Percentiles rank a stretch among this genome's conserved stretches.
Evolutionary conservation across 2,797 vertebrate genomes (phyloP).

Genomic region (Loris lydekkerianus): DNA sequence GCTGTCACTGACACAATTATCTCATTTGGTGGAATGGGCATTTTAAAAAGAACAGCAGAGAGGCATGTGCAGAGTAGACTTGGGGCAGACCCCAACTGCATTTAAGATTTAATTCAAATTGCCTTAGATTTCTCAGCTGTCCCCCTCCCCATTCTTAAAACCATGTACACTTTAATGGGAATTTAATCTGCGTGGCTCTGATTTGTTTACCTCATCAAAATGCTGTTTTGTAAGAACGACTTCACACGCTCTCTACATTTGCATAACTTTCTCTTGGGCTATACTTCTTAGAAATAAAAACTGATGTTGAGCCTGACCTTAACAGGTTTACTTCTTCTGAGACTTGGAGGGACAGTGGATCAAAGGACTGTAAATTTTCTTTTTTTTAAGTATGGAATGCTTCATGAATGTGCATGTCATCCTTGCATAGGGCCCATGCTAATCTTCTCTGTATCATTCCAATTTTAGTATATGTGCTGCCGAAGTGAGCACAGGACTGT

Average conservation of each 20-base stretch:
- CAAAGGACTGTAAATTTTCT: neutral
- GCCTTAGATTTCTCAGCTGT: neutral
- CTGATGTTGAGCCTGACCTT: neutral
- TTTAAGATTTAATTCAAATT: conserved; percentile 59
- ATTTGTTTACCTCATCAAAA: conserved; percentile 69
- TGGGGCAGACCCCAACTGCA: neutral
- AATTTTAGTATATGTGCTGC: too few species aligned
- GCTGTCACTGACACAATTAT: conserved; percentile 20
- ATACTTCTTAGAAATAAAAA: conserved; percentile 60
- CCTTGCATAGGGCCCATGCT: too few species aligned
- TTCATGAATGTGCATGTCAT: too few species aligned
- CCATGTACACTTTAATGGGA: conserved; percentile 52
- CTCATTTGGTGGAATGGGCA: neutral
- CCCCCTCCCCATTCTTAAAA: conserved; percentile 43
- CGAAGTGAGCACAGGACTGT: neutral
- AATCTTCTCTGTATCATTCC: too few species aligned
- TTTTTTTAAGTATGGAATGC: too few species aligned
- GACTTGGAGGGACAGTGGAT: neutral
- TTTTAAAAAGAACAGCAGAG: conserved; percentile 43
- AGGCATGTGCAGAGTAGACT: neutral
- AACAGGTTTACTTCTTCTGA: neutral
- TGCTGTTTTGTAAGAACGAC: conserved; percentile 56
- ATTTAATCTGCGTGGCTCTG: conserved; percentile 15
- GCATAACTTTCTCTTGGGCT: conserved; percentile 51
- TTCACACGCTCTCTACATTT: conserved; percentile 48